Base-by-base conservation (phyloP, 2,113 vertebrate species). In the Channa argus region DNA sequence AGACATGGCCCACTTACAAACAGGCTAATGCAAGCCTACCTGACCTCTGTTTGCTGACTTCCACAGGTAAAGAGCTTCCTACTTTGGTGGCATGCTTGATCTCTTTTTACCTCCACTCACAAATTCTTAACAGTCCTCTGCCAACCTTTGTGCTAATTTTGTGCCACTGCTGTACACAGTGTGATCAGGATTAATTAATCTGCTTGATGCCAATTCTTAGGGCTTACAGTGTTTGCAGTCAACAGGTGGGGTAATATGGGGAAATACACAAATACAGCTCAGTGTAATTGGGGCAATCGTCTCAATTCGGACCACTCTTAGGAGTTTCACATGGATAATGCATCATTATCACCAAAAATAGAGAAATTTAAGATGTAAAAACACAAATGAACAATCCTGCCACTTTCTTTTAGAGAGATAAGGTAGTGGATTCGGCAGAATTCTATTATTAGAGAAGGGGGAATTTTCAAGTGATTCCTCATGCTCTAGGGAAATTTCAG, bases 1-100 rank as follows among this genome's bases (percentile, higher is more conserved):
- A 73, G 74, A 83, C 78, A 60, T 92, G 86, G 81, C 87, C 88
- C 73, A 92, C 54, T 89, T 91, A 77, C 52, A 85, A 88, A 63
- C 55, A 86, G 84, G 72, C 73, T 85, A 84, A 86, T 74, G 60
- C 76, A 80, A 71, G 37, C 62, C 84, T 84, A 77, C 44, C 24
- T 74, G 55, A 66, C 52, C 66, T 62, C 33, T 65, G 53, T 69
- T 67, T 63, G 51, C 54, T 71, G 65, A 67, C 59, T 65, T 71
- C 58, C 34, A 86, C 76, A 82, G 74, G 66, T 12, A 80, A 63
- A 83, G 65, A 52, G 41, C 24, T 46, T 63, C 45, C 36, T 73
- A 36, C 33, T 50, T 51, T 33, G 15, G 12, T 47, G 53, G 12
- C 62, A 65, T 46, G 34, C 53, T 70, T 81, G 68, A 79, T 80